Base-by-base conservation (phyloP, 37 sponge, comb jelly and placozoan genomes). In the Crambe crambe region DNA sequence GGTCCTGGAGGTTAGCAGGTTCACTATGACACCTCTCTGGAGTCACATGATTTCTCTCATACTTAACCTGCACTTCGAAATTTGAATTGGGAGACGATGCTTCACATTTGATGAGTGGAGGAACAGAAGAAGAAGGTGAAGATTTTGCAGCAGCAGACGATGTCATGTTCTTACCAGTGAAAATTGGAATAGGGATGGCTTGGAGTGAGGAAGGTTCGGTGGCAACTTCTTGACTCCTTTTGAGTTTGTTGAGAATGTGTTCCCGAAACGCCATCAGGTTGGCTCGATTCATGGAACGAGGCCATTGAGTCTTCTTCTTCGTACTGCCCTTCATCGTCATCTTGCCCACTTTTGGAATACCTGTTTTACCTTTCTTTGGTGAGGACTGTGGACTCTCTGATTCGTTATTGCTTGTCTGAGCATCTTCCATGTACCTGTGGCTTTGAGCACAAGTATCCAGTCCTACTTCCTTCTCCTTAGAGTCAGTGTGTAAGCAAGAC, bases 181-280 rank as follows among this genome's bases (percentile, higher is more conserved):
- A 40, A 25, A 31, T 35, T 34, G 68, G 66, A 10, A 47, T 1
- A 20, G 35, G 37, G 9, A 67, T 15, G 5, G 37, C 37, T n/a
- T 42, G 26, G 29, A 22, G 29, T 8, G 38, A n/a, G n/a, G 31
- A 3, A 41, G 72, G 1, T 4, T 23, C 70, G 29, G 17, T 72
- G 65, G 41, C 44, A 43, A 59, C 58, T 35, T 82, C 88, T n/a
- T 82, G 72, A 15, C 83, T 82, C 41, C 68, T 76, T 60, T 88
- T 88, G 26, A 88, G 76, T 29, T 88, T 88, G 73, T 77, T 88
- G 32, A 88, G 70, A 25, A 88, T 88, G 54, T 76, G 79, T 32
- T 88, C 60, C 3, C 88, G 72, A 62, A 88, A 88, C 23, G 88
- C 88, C 64, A 88, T 58, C 0, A 88, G 72, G 88, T 88, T 88